phyloP scores from a whole-genome alignment of 2,888 invertebrate species.

The Epirrhoe alternata region DNA sequence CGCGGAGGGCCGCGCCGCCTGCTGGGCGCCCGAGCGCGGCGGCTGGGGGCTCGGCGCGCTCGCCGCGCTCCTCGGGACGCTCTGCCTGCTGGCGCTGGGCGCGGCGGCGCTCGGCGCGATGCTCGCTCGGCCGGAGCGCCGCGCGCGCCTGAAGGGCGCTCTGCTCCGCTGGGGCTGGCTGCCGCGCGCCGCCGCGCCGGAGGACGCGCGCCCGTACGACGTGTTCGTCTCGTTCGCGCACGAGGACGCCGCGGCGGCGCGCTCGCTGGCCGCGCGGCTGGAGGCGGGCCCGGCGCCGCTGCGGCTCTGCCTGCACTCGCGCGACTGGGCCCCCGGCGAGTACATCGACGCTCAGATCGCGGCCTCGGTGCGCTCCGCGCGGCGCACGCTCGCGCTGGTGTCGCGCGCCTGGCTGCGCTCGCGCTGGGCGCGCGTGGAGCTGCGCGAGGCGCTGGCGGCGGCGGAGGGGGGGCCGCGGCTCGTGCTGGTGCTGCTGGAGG shows the following conservation, averaged over 20 bases:
- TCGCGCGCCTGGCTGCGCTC: slow-evolving; percentile 83
- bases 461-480: slow-evolving; percentile 86
- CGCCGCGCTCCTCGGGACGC: slow-evolving; percentile 34
- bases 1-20: slow-evolving; percentile 4
- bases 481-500: slow-evolving; percentile 88
- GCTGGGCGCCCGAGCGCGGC: slow-evolving; percentile 35
- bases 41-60: slow-evolving; percentile 27
- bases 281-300: slow-evolving; percentile 79
- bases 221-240: slow-evolving; percentile 93
- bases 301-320: slow-evolving; percentile 88
- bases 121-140: slow-evolving; percentile 38
- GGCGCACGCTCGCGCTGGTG: slow-evolving; percentile 60
- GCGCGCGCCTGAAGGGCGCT: slow-evolving; percentile 41
- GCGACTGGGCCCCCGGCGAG: slow-evolving; percentile 85
- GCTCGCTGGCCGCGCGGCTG: slow-evolving; percentile 87
- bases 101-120: slow-evolving; percentile 34
- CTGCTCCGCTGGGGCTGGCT: slow-evolving; percentile 43
- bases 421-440: slow-evolving; percentile 89
- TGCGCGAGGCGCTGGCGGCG: slow-evolving; percentile 83
- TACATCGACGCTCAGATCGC: slow-evolving; percentile 89
- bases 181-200: slow-evolving; percentile 34
- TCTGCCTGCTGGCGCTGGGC: slow-evolving; percentile 32
- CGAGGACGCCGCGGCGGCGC: slow-evolving; percentile 89
- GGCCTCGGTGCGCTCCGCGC: slow-evolving; percentile 89
- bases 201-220: slow-evolving; percentile 83